Evolutionary conservation across 23 tunicate species (phyloP), one percentile per base, ranked within the genome.

Genomic region (Trididemnum miniatum): DNA sequence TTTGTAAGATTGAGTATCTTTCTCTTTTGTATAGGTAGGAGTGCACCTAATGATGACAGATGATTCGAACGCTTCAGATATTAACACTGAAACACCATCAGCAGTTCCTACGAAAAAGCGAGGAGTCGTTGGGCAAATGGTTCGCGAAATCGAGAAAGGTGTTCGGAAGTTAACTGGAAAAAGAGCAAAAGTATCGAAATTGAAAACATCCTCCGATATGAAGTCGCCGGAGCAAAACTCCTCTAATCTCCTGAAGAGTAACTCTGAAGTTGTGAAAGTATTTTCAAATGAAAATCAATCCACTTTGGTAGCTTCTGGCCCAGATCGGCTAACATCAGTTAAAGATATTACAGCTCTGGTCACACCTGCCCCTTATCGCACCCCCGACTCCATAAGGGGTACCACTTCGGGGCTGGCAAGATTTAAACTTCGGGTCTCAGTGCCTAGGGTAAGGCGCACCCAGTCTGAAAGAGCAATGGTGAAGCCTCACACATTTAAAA

Each of bases 121-220:
- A 30, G 89, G 89, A 29, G 25, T 85, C 4, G 89, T 85, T 7
- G 66, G 83, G 23, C 84, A 89, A 44, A 83, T 89, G 83, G 82
- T 86, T 30, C 87, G 83, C n/a, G 82, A 76, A 60, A 82, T 88
- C 79, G 92, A 88, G 51, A 88, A 88, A 35, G 51, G 87, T 35
- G 89, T 77, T 38, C 72, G 85, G 50, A 87, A 62, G n/a, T 24
- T 62, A 26, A 62, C 67, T 62, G 67, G 67, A 62, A 62, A 62
- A 24, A n/a, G 29, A 3, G 67, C 67, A 22, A 22, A 22, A n/a
- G 5, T 5, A 12, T 22, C 15, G 67, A 62, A 62, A 62, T 12
- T 12, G 29, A 22, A 9, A 18, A 9, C 57, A 12, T 12, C 57
- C 57, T 9, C 15, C 57, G 12, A 12, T 49, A 18, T 12, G 12